Evolutionary conservation across 2,113 vertebrate genomes (phyloP).

Genomic region (Benitochromis conjunctus): DNA sequence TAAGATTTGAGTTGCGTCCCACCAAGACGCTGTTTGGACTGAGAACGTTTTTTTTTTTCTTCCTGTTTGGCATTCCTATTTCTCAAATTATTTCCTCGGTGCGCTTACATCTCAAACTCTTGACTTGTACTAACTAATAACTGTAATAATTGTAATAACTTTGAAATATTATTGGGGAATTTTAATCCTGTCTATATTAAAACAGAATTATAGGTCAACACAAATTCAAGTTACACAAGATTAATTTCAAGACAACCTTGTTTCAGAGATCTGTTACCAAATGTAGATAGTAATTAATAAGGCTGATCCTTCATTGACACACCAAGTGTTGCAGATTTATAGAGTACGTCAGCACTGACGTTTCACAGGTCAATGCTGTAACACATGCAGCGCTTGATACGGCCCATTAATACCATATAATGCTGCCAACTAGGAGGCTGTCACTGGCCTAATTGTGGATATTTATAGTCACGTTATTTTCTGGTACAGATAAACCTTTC

Average conservation of each 20-base stretch:
- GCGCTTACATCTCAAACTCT: not conserved
- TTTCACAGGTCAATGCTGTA: not conserved
- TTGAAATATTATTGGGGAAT: not conserved
- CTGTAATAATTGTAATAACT: no score
- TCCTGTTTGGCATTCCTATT: constrained; percentile 13
- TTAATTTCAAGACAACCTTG: not conserved
- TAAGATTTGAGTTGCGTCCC: constrained; percentile 10
- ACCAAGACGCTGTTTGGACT: constrained; percentile 56
- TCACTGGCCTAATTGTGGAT: not conserved
- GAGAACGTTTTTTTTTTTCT: constrained; percentile 17
- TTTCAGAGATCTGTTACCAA: not conserved
- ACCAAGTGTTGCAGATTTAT: not conserved
- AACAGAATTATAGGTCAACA: not conserved
- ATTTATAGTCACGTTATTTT: constrained; percentile 15
- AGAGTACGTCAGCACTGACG: not conserved
- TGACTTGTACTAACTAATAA: not conserved
- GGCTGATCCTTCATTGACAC: not conserved
- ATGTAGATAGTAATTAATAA: not conserved
- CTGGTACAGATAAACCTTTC: not conserved
- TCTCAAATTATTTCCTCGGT: not conserved
- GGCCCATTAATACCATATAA: constrained; percentile 1
- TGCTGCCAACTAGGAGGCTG: constrained; percentile 25
- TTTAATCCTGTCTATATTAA: not conserved
- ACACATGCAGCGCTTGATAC: constrained; percentile 1
- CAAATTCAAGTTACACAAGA: not conserved